Conservation (phyloP, 2,888 invertebrate genomes). For the Uropetala carovei region DNA sequence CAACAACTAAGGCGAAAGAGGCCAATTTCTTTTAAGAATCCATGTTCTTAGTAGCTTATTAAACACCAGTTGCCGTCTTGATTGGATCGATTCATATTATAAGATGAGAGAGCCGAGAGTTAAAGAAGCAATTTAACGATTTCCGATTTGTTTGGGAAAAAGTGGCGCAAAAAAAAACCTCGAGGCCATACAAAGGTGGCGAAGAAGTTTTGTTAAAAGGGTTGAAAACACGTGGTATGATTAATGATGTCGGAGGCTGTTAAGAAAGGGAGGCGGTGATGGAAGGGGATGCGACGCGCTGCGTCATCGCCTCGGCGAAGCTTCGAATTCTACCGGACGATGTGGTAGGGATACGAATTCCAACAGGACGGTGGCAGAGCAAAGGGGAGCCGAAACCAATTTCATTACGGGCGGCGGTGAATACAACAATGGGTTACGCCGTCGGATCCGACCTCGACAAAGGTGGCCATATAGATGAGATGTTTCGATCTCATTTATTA, state of each 20-base stretch:
- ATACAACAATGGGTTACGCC: slow-evolving; percentile 1
- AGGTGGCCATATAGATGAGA: neutral
- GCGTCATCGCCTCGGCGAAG: slow-evolving; percentile 37
- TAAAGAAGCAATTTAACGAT: neutral
- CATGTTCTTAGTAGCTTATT: slow-evolving; percentile 12
- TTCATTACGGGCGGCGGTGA: slow-evolving; percentile 43
- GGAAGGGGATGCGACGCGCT: slow-evolving; percentile 36
- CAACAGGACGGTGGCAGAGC: neutral
- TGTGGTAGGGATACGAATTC: no score
- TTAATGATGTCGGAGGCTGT: slow-evolving; percentile 58
- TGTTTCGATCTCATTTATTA: neutral
- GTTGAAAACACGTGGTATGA: slow-evolving; percentile 23
- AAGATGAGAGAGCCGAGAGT: slow-evolving; percentile 20
- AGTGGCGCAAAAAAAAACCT: neutral
- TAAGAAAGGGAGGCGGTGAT: slow-evolving; percentile 18
- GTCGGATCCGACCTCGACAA: neutral
- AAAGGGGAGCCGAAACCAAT: neutral
- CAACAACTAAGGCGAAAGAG: no score
- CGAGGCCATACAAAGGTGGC: neutral
- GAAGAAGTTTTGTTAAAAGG: slow-evolving; percentile 16
- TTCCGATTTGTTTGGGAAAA: slow-evolving; percentile 25
- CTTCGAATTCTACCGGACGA: slow-evolving; percentile 20
- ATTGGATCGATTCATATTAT: slow-evolving; percentile 15
- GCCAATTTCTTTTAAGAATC: neutral
- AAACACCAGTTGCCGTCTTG: slow-evolving; percentile 22